Evolutionary conservation across 1,140 invertebrate genomes (phyloP), one percentile per base, ranked within the genome.

Genomic region (Drosophila bocqueti): DNA sequence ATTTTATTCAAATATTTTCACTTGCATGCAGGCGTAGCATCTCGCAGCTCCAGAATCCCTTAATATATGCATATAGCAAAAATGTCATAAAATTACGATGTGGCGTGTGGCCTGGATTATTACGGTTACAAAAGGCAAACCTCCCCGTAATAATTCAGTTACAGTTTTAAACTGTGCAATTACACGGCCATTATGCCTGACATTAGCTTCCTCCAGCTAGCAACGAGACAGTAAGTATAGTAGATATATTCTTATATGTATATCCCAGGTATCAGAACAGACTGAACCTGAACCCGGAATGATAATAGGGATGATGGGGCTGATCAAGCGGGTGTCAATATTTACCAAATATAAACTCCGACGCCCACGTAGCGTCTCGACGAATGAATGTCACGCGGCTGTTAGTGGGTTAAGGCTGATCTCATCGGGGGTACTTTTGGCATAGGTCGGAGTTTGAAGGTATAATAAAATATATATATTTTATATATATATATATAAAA

Each of bases 1-100:
- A 38, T 43, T 50, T 52, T 66, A 65, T 42, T 50, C 31, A 72
- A 72, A 72, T 59, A 60, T 72, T 71, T 73, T 49, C 21, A 71
- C 11, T n/a, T n/a, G 38, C 38, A 58, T 58, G 49, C 50, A 42
- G 50, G 57, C 45, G 13, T 38, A 38, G 36, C 36, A 38, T 15
- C 36, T 38, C 4, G 29, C 43, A 47, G 24, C 43, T 50, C 21
- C 21, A 58, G 45, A 71, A 59, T 31, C 34, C 40, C 61, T 38
- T 54, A 50, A 59, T 59, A 42, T 46, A 49, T 36, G 6, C 21
- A 34, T 9, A 34, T 34, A 38, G 52, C 18, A 69, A 60, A 77
- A 77, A 69, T 64, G 72, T 62, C 59, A 52, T 79, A 76, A 87
- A 86, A 87, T 83, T 71, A 77, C 64, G 64, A 47, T 83, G 71